phyloP scores from a whole-genome alignment of 1,140 invertebrate genomes.

The Apis florea region DNA sequence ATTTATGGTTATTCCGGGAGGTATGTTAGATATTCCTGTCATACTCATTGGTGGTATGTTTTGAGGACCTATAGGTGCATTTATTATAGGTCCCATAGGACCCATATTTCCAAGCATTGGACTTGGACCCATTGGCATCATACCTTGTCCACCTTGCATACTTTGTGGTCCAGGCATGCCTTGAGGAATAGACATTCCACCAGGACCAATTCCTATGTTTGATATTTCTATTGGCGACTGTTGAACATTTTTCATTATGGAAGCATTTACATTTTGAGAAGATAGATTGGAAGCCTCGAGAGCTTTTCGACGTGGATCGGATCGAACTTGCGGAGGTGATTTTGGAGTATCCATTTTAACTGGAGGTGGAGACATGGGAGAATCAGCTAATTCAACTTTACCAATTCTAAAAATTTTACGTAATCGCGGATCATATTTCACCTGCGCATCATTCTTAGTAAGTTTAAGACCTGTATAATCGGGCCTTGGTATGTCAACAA shows the following conservation, averaged over 20 bases:
- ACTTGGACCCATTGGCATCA: constrained; percentile 79
- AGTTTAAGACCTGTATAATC: constrained; percentile 88
- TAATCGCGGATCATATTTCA: constrained; percentile 86
- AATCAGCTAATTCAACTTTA: constrained; percentile 80
- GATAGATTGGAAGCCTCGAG: constrained; percentile 74
- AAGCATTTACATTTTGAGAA: constrained; percentile 56
- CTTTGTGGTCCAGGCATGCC: constrained; percentile 79
- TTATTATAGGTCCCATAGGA: constrained; percentile 72
- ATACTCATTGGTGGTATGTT: constrained; percentile 72
- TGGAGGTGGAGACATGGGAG: constrained; percentile 77
- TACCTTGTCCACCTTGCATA: constrained; percentile 77
- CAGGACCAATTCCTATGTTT: constrained; percentile 65
- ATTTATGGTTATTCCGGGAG: constrained; percentile 62
- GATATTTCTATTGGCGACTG: constrained; percentile 52
- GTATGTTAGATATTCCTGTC: constrained; percentile 75
- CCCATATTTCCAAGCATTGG: constrained; percentile 78
- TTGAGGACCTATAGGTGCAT: constrained; percentile 57
- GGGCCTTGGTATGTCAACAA: constrained; percentile 86
- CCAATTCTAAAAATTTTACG: constrained; percentile 87
- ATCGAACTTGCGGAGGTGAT: constrained; percentile 75
- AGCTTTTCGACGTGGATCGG: constrained; percentile 82
- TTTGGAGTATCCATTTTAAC: constrained; percentile 73
- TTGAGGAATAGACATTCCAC: constrained; percentile 79
- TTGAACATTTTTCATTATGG: constrained; percentile 54
- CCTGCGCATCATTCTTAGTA: constrained; percentile 85